Conservation (phyloP, 1,140 invertebrate species). For the Fopius arisanus region DNA sequence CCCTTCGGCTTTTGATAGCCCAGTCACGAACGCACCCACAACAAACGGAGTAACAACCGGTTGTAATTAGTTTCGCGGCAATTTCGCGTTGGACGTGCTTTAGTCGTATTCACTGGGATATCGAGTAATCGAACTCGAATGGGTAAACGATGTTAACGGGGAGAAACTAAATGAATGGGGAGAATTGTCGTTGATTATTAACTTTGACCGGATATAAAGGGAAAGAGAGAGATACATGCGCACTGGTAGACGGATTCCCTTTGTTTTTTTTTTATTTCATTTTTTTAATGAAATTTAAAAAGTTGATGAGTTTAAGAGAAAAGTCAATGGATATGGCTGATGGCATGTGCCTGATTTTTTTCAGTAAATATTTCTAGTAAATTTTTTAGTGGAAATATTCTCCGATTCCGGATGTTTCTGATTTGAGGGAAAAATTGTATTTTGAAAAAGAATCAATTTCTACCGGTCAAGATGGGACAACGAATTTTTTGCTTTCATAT, state of each 20-base stretch:
- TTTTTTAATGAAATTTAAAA: too few species aligned
- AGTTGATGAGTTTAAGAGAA: too few species aligned
- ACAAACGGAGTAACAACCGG: slow-evolving; percentile 32
- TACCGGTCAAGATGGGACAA: too few species aligned
- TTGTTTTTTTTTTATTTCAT: too few species aligned
- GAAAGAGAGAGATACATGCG: background rate
- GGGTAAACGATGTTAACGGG: slow-evolving; percentile 15
- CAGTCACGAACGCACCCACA: slow-evolving; percentile 29
- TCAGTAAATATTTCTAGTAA: too few species aligned
- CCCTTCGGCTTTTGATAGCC: slow-evolving; percentile 25
- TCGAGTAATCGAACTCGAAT: slow-evolving; percentile 30
- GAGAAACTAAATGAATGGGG: slow-evolving; percentile 22
- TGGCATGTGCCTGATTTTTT: too few species aligned
- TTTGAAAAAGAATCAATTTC: too few species aligned
- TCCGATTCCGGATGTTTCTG: too few species aligned
- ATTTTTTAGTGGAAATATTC: too few species aligned
- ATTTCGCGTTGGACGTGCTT: slow-evolving; percentile 32
- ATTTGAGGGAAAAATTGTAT: too few species aligned
- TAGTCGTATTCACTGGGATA: background rate
- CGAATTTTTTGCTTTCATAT: too few species aligned
- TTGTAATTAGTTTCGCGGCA: slow-evolving; percentile 34
- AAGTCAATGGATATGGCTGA: too few species aligned
- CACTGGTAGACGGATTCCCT: background rate
- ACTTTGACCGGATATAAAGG: background rate
- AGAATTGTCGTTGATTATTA: background rate